phyloP scores from a whole-genome alignment of 2,888 invertebrate species.

The Drosophila kambysellisi region DNA sequence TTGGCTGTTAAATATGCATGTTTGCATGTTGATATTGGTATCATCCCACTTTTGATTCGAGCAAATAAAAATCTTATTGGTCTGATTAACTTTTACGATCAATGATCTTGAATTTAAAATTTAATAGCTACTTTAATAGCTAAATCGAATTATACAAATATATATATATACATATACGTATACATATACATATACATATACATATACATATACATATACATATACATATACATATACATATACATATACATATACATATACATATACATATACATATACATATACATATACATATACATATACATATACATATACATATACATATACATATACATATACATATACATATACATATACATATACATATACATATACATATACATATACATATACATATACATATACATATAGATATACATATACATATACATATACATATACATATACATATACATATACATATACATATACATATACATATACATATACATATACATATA shows the following conservation, averaged over 20 bases:
- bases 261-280: neutral
- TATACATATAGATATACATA: neutral
- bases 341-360: too few species aligned
- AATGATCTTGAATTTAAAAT: neutral
- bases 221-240: neutral
- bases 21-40: slow-evolving; percentile 16
- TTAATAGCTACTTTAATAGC: too few species aligned
- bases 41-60: slow-evolving; percentile 6
- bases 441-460: neutral
- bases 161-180: neutral
- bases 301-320: neutral
- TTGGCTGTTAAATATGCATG: slow-evolving; percentile 21
- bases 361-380: neutral
- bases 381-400: neutral
- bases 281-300: neutral
- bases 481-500: neutral
- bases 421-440: neutral
- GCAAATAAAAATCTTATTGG: neutral
- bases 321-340: too few species aligned
- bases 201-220: neutral
- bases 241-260: neutral
- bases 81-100: neutral
- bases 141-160: neutral
- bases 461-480: neutral
- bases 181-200: neutral